phyloP scores from a whole-genome alignment of 2,888 invertebrate species.

The Merodon equestris region DNA sequence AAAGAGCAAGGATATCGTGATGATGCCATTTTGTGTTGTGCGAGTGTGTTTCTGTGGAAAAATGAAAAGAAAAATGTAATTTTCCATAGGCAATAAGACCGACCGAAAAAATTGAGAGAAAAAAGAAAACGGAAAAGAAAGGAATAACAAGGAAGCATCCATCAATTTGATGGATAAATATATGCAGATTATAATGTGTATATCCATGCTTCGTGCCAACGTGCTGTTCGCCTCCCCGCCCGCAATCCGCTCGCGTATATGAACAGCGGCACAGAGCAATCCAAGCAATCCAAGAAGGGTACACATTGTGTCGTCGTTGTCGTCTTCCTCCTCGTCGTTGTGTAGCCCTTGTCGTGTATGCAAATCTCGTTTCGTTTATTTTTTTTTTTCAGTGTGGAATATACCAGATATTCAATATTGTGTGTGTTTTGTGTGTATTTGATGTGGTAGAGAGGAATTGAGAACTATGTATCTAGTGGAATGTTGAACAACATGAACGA shows the following conservation, averaged over 20 bases:
- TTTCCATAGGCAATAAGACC: conserved; percentile 59
- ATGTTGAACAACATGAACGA: conserved; percentile 45
- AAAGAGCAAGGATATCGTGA: conserved; percentile 40
- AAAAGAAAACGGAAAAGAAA: conserved; percentile 10
- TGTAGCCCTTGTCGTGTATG: conserved; percentile 37
- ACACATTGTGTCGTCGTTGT: conserved; percentile 47
- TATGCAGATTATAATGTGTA: conserved; percentile 77
- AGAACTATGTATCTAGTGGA: conserved; percentile 56
- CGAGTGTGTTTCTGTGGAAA: conserved; percentile 45
- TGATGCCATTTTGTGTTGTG: conserved; percentile 46
- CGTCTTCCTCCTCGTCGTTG: too few species aligned
- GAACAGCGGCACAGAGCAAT: conserved; percentile 10
- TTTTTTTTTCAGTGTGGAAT: not conserved
- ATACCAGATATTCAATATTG: conserved; percentile 62
- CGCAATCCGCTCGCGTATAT: too few species aligned
- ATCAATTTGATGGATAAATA: conserved; percentile 79
- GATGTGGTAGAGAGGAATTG: conserved; percentile 54
- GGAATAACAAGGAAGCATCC: conserved; percentile 75
- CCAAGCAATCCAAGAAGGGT: conserved; percentile 8
- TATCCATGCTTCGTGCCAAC: conserved; percentile 30
- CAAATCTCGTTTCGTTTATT: conserved; percentile 49
- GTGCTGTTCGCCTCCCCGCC: conserved; percentile 25
- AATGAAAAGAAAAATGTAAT: conserved; percentile 65
- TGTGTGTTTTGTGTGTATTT: conserved; percentile 64
- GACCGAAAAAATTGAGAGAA: not conserved